These are phyloP conservation scores for Cottus gobio DNA, from an alignment of 2,113 vertebrate genomes.

Conservation along the genomic window DNA sequence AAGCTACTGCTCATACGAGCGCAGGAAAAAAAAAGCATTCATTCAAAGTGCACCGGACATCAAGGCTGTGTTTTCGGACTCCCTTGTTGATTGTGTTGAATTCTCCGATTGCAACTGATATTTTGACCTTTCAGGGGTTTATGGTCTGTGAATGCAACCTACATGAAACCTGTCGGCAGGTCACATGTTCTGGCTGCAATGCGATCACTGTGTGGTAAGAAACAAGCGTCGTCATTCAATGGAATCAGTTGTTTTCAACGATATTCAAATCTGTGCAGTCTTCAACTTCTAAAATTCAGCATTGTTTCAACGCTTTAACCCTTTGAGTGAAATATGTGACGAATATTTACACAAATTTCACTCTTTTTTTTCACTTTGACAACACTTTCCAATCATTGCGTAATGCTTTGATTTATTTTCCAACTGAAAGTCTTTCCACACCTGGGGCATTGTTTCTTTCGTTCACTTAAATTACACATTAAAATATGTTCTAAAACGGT, in stretches of 20 bases:
- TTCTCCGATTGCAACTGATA: constrained; percentile 62
- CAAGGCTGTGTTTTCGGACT: constrained; percentile 21
- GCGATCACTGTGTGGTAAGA: not conserved
- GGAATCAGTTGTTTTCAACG: not conserved
- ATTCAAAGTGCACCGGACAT: constrained; percentile 49
- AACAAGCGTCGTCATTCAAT: not conserved
- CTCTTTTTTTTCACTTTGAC: not conserved
- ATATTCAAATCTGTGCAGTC: not conserved
- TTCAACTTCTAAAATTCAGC: not conserved
- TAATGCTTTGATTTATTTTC: too few relatives aligned
- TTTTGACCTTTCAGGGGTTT: constrained; percentile 78
- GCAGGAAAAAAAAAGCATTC: constrained; percentile 34
- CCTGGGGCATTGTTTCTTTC: too few relatives aligned
- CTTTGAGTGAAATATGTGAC: not conserved
- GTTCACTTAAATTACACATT: too few relatives aligned
- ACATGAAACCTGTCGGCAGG: constrained; percentile 1
- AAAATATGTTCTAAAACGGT: too few relatives aligned
- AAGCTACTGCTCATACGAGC: constrained; percentile 40
- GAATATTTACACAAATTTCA: not conserved
- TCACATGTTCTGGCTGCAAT: constrained; percentile 6
- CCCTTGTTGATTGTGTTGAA: constrained; percentile 6
- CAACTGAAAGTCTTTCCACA: too few relatives aligned
- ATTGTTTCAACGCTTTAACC: not conserved
- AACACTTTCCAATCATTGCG: not conserved
- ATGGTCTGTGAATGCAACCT: constrained; percentile 6